Evolutionary conservation across 2,888 invertebrate genomes (phyloP).

Genomic region (Melanargia galathea): DNA sequence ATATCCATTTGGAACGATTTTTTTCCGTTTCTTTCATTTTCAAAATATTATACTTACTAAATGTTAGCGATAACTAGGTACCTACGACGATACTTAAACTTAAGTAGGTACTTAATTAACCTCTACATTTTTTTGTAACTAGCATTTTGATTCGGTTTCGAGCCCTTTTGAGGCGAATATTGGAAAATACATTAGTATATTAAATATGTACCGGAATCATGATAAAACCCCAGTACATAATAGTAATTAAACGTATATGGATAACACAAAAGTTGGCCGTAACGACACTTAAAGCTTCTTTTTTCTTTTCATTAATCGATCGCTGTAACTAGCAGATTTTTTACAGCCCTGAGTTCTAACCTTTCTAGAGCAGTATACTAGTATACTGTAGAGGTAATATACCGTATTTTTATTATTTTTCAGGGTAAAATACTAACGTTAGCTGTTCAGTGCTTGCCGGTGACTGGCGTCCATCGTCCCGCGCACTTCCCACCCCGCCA

Average conservation of each 20-base stretch:
- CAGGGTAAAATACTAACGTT: slow-evolving; percentile 62
- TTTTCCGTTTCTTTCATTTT: no score
- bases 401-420: neutral
- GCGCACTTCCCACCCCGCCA: slow-evolving; percentile 63
- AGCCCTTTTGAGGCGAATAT: neutral
- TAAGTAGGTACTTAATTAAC: no score
- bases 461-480: slow-evolving; percentile 73
- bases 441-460: slow-evolving; percentile 79
- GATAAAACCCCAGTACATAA: no score
- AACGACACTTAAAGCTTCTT: neutral
- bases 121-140: no score
- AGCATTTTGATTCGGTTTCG: neutral
- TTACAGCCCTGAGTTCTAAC: neutral
- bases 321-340: neutral
- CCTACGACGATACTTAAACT: no score
- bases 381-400: no score
- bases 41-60: no score
- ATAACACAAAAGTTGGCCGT: neutral
- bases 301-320: neutral
- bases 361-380: neutral
- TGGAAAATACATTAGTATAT: neutral
- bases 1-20: no score
- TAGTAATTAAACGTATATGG: no score
- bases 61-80: no score
- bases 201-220: no score